phyloP scores from a whole-genome alignment of 1,140 invertebrate genomes.

The Calliphora vicina region DNA sequence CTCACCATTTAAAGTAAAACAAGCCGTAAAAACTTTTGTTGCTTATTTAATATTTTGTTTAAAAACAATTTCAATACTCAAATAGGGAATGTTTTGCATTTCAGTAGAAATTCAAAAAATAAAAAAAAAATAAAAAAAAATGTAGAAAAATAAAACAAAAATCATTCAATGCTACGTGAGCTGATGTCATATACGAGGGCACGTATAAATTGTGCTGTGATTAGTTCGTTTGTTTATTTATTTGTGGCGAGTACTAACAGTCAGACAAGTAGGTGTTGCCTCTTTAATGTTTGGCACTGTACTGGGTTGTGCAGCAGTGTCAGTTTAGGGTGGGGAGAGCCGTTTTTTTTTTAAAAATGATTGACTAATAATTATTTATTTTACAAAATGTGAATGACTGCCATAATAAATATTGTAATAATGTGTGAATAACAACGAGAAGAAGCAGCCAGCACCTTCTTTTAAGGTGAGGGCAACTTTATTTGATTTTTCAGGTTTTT shows the following conservation, averaged over 20 bases:
- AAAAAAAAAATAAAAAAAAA: too few species aligned
- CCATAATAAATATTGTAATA: neutral
- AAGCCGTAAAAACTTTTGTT: neutral
- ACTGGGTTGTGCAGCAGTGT: neutral
- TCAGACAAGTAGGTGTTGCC: neutral
- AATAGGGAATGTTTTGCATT: neutral
- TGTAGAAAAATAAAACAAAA: neutral
- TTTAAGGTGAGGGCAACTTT: too few species aligned
- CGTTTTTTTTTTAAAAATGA: neutral
- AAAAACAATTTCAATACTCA: neutral
- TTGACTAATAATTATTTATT: neutral
- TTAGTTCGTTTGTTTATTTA: neutral
- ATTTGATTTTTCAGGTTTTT: too few species aligned
- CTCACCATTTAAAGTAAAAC: neutral
- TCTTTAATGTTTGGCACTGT: neutral
- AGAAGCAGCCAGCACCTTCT: too few species aligned
- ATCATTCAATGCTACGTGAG: neutral
- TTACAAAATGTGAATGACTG: neutral
- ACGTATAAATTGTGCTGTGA: neutral
- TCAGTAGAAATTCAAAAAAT: neutral
- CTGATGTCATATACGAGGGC: slow-evolving; percentile 15
- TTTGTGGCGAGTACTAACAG: neutral
- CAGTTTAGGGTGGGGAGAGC: neutral
- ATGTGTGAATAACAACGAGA: too few species aligned
- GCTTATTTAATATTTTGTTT: neutral